A percentile compares a stretch with the other conserved stretches of the same genome.
These are phyloP conservation scores for Rhinoraja longicauda DNA, from an alignment of 2,797 vertebrate species.

Conservation along the genomic window DNA sequence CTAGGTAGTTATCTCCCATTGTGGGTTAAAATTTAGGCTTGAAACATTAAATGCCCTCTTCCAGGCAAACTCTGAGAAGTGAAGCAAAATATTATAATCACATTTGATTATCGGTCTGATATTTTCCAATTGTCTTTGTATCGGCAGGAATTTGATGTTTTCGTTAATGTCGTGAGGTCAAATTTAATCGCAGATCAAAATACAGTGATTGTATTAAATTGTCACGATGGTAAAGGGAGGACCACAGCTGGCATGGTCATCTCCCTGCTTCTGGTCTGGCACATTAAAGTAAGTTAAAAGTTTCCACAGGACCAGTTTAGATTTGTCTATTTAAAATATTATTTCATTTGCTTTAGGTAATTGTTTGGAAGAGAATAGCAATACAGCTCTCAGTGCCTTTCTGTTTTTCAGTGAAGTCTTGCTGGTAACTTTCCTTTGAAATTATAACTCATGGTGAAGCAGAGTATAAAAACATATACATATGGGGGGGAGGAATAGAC, in stretches of 20 bases:
- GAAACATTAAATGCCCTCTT: neutral
- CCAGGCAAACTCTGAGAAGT: neutral
- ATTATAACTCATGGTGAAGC: neutral
- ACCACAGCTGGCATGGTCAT: constrained; percentile 29
- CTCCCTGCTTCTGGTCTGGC: constrained; percentile 23
- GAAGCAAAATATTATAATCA: neutral
- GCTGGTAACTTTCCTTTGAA: neutral
- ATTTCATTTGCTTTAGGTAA: neutral
- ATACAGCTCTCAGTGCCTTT: neutral
- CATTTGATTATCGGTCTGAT: neutral
- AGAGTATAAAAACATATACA: neutral
- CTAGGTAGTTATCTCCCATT: neutral
- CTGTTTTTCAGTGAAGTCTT: neutral
- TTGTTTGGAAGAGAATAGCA: neutral
- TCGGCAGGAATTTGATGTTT: constrained; percentile 23
- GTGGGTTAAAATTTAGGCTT: neutral
- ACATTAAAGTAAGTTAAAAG: constrained; percentile 14
- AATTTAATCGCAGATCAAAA: constrained; percentile 6
- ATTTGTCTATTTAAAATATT: neutral
- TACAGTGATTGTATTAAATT: constrained; percentile 27
- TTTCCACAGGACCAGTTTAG: neutral
- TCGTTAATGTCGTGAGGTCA: constrained; percentile 5
- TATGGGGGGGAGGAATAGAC: neutral
- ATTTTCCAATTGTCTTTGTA: neutral
- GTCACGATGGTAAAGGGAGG: constrained; percentile 21